Percentiles rank a stretch among this genome's conserved stretches.
phyloP scores from a whole-genome alignment of 2,888 invertebrate genomes.

The Herminia tarsipennalis region DNA sequence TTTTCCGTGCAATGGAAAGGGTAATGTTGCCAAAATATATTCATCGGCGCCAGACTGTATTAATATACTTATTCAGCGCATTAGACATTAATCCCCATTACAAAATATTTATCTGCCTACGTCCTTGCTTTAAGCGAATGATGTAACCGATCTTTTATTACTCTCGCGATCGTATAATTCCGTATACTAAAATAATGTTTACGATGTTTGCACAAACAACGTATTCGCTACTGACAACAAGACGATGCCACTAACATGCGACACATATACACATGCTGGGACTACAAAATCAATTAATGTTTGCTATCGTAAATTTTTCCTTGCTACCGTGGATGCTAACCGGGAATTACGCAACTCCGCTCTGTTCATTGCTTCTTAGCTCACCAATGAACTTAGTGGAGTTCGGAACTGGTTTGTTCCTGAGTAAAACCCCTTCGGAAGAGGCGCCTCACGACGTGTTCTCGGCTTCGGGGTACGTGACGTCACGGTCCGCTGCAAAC shows the following conservation, averaged over 20 bases:
- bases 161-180: constrained; percentile 8
- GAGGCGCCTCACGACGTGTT: constrained; percentile 91
- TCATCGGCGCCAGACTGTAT: no score
- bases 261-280: constrained; percentile 59
- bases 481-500: constrained; percentile 58
- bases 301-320: constrained; percentile 73
- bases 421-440: constrained; percentile 96
- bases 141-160: constrained; percentile 22
- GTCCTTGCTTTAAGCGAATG: constrained; percentile 16
- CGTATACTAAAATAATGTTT: constrained; percentile 17
- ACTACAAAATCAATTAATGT: constrained; percentile 58
- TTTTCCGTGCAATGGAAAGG: no score
- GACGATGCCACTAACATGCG: constrained; percentile 32
- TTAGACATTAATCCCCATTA: not conserved
- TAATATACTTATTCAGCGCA: no score
- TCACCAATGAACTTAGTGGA: constrained; percentile 98
- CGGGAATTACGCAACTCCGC: constrained; percentile 60
- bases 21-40: no score
- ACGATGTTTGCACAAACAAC: constrained; percentile 28
- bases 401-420: constrained; percentile 97
- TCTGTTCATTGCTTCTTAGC: constrained; percentile 82
- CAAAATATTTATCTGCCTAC: not conserved
- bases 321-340: constrained; percentile 82
- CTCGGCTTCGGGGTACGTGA: constrained; percentile 87
- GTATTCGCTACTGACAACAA: constrained; percentile 31